A percentile compares a stretch with the other conserved stretches of the same genome.
Conservation (phyloP, 2,113 vertebrate genomes). For the Brevimyrus niger region DNA sequence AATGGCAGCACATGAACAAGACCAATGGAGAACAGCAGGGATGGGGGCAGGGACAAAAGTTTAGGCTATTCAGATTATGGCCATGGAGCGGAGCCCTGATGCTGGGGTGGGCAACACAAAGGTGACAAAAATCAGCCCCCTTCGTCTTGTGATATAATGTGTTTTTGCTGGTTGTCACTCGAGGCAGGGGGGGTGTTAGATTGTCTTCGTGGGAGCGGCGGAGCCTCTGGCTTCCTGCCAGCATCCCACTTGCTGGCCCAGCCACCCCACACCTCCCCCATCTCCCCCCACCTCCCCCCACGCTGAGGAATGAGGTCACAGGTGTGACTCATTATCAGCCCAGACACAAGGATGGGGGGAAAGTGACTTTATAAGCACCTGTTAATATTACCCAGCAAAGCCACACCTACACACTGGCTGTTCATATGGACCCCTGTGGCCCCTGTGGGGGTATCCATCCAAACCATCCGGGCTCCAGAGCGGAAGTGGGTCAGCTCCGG, state of each 20-base stretch:
- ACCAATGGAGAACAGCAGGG: not conserved
- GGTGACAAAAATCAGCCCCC: not conserved
- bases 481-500: slow-evolving; percentile 32
- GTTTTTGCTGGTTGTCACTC: not conserved
- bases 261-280: not conserved
- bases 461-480: not conserved
- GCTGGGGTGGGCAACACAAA: not conserved
- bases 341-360: not conserved
- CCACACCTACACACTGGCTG: not conserved
- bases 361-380: slow-evolving; percentile 14
- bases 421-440: slow-evolving; percentile 14
- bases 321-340: slow-evolving; percentile 23
- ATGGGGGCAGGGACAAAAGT: not conserved
- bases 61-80: not conserved
- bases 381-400: slow-evolving; percentile 25
- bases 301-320: not conserved
- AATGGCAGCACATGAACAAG: not conserved
- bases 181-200: not conserved
- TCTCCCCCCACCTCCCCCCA: not conserved
- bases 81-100: not conserved
- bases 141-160: not conserved
- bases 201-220: not conserved
- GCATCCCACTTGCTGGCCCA: not conserved
- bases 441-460: not conserved
- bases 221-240: not conserved